Percentiles rank a stretch among this genome's conserved stretches.
Evolutionary conservation across 2,113 vertebrate species (phyloP).

Genomic region (Rhinogobius similis): DNA sequence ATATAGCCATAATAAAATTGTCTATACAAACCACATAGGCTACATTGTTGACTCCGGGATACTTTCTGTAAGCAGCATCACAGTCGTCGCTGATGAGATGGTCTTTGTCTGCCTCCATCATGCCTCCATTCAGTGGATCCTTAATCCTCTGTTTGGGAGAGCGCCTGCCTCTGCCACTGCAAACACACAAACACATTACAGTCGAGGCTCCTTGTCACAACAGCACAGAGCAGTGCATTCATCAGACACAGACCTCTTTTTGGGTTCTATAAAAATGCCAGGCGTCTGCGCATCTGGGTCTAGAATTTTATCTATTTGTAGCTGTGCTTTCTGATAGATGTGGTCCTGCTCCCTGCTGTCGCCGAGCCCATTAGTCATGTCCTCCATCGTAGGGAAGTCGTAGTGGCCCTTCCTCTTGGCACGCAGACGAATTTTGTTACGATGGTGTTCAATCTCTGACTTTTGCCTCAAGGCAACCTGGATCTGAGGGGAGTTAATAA

Average conservation of each 20-base stretch:
- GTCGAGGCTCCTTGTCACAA: neutral
- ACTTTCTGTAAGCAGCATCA: conserved; percentile 90
- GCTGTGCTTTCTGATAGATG: conserved; percentile 92
- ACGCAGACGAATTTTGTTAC: conserved; percentile 95
- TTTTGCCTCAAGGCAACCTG: conserved; percentile 95
- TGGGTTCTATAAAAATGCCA: conserved; percentile 87
- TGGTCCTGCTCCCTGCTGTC: conserved; percentile 88
- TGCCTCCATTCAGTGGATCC: conserved; percentile 87
- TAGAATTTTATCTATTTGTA: conserved; percentile 97
- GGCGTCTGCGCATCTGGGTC: conserved; percentile 86
- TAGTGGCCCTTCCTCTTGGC: conserved; percentile 98
- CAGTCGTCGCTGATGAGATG: conserved; percentile 91
- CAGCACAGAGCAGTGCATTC: neutral
- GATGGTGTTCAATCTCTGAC: conserved; percentile 97
- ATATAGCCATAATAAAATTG: neutral
- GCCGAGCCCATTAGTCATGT: conserved; percentile 74
- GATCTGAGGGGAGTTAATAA: conserved; percentile 73
- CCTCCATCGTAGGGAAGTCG: conserved; percentile 94
- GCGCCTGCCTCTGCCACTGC: conserved; percentile 85
- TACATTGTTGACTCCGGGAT: conserved; percentile 94
- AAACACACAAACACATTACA: neutral
- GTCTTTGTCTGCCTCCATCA: conserved; percentile 89
- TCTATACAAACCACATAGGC: conserved; percentile 87
- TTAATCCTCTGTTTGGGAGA: conserved; percentile 90
- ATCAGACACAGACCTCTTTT: conserved; percentile 81